Percentiles rank a stretch among this genome's conserved stretches.
Evolutionary conservation across 30 jellyfish, hydroid and myxozoan species (phyloP).

Genomic region (Hydractinia echinata): DNA sequence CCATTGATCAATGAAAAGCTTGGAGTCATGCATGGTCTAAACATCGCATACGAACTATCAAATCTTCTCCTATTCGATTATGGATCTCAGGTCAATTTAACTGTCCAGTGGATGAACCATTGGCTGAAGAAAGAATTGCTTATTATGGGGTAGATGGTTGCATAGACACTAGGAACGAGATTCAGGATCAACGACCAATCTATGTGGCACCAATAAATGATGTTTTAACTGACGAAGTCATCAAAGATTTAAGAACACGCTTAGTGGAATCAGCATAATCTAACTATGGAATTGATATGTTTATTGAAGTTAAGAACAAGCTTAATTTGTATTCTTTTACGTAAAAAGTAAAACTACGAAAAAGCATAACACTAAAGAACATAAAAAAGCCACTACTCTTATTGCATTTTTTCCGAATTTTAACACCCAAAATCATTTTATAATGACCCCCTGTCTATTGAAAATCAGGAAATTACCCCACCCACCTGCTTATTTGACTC

Average conservation of each 20-base stretch:
- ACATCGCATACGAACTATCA: constrained; percentile 40
- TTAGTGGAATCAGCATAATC: not conserved
- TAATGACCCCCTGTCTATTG: too few relatives aligned
- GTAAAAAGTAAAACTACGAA: too few relatives aligned
- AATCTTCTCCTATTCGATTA: constrained; percentile 35
- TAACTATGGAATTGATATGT: not conserved
- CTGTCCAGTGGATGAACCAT: constrained; percentile 26
- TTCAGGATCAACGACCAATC: not conserved
- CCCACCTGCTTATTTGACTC: too few relatives aligned
- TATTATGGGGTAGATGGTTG: constrained; percentile 8
- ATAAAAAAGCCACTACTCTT: too few relatives aligned
- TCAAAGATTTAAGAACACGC: not conserved
- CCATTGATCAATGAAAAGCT: constrained; percentile 14
- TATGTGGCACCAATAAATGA: not conserved
- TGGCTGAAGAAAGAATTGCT: constrained; percentile 9
- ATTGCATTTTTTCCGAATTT: too few relatives aligned
- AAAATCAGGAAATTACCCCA: too few relatives aligned
- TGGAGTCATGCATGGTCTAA: constrained; percentile 42
- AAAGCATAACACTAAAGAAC: too few relatives aligned
- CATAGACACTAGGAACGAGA: not conserved
- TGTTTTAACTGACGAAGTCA: not conserved
- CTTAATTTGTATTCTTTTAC: too few relatives aligned
- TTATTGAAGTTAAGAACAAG: not conserved
- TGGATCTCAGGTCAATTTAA: constrained; percentile 53
- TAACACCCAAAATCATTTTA: too few relatives aligned